Evolutionary conservation across 2,888 invertebrate genomes (phyloP).

Genomic region (Volucella bombylans): DNA sequence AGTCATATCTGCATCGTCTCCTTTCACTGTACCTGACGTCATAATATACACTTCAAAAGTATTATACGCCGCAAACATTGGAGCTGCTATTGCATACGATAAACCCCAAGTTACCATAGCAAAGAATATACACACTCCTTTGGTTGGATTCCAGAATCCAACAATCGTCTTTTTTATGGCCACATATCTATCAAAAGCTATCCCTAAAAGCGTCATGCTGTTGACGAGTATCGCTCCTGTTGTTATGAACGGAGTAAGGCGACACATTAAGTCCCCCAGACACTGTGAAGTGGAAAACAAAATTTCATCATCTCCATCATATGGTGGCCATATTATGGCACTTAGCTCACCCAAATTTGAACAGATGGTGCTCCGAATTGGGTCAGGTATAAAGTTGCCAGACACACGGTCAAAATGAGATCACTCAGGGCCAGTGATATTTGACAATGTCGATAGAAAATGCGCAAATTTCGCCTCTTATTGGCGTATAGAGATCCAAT

Average conservation of each 20-base stretch:
- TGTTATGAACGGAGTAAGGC: conserved; percentile 83
- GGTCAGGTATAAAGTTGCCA: conserved; percentile 77
- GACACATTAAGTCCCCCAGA: conserved; percentile 83
- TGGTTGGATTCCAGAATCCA: conserved; percentile 83
- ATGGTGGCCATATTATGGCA: not conserved
- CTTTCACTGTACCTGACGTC: conserved; percentile 18
- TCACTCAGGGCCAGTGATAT: conserved; percentile 84
- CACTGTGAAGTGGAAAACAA: conserved; percentile 78
- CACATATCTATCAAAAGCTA: conserved; percentile 84
- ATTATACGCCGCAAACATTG: conserved; percentile 82
- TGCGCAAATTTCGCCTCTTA: conserved; percentile 82
- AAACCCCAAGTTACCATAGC: conserved; percentile 81
- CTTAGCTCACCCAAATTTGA: conserved; percentile 79
- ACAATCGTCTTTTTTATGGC: conserved; percentile 82
- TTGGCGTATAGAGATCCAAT: conserved; percentile 78
- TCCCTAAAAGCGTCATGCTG: conserved; percentile 83
- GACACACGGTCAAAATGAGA: conserved; percentile 80
- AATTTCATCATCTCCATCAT: too few relatives aligned
- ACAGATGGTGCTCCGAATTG: conserved; percentile 78
- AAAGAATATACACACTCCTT: conserved; percentile 79
- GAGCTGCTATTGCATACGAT: conserved; percentile 82
- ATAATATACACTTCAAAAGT: conserved; percentile 77
- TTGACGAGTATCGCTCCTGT: conserved; percentile 83
- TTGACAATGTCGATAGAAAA: conserved; percentile 83
- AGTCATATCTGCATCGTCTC: conserved; percentile 31